These are phyloP conservation scores for Apodemus agrarius DNA, from an alignment of 2,797 vertebrate genomes.

Conservation along the genomic window DNA sequence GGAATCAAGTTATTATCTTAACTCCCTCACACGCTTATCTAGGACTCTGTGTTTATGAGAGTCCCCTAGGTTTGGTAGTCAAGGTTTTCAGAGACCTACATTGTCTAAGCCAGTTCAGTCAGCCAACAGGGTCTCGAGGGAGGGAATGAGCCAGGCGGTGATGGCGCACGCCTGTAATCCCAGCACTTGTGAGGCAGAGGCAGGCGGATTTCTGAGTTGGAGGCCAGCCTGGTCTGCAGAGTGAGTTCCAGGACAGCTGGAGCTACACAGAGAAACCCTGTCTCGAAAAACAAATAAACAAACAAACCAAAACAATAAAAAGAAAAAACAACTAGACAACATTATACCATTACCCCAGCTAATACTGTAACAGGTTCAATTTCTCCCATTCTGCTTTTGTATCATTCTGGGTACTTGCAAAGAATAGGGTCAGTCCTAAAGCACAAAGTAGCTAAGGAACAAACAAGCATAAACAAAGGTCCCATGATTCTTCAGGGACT, in stretches of 20 bases:
- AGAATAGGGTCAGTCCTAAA: background rate
- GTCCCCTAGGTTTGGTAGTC: conserved; percentile 19
- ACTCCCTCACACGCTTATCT: background rate
- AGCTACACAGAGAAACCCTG: too few species aligned
- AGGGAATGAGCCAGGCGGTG: too few species aligned
- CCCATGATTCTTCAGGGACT: background rate
- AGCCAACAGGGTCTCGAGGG: too few species aligned
- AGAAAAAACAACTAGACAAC: background rate
- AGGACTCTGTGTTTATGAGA: background rate
- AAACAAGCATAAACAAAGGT: background rate
- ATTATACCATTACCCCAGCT: background rate
- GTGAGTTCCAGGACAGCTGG: too few species aligned
- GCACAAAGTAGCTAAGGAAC: too few species aligned
- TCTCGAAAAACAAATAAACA: too few species aligned
- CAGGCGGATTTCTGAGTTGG: too few species aligned
- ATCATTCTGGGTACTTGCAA: background rate
- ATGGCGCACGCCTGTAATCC: too few species aligned
- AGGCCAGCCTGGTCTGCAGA: too few species aligned
- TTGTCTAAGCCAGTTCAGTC: too few species aligned
- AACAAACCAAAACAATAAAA: too few species aligned
- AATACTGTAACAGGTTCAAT: background rate
- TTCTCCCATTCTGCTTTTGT: background rate
- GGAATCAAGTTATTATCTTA: background rate
- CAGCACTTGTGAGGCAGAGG: too few species aligned
- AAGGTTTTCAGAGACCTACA: background rate